These are phyloP conservation scores for Cryptotermes secundus DNA, from an alignment of 1,140 invertebrate genomes.

Conservation along the genomic window DNA sequence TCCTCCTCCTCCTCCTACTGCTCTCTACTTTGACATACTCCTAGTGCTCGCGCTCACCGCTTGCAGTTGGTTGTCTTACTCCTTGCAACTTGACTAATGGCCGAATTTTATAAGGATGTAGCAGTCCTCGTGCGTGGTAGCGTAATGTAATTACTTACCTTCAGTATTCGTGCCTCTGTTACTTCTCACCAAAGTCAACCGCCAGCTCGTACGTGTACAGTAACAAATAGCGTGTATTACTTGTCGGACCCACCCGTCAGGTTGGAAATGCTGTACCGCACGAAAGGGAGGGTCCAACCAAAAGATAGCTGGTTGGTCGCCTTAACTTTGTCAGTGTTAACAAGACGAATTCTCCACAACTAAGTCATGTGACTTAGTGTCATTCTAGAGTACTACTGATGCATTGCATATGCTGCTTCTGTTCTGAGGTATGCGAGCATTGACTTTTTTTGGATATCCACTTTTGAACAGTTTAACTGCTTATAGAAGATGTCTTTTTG, in stretches of 20 bases:
- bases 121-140: not conserved
- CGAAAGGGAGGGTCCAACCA: not conserved
- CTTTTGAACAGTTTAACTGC: too few relatives aligned
- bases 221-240: not conserved
- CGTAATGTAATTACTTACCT: not conserved
- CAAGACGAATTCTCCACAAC: not conserved
- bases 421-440: too few relatives aligned
- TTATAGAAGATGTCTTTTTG: too few relatives aligned
- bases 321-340: not conserved
- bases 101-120: not conserved
- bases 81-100: constrained; percentile 12
- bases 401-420: too few relatives aligned
- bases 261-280: not conserved
- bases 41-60: not conserved
- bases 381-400: not conserved
- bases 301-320: not conserved
- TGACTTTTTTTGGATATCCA: too few relatives aligned
- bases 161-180: not conserved
- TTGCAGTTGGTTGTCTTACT: not conserved
- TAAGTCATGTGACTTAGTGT: not conserved
- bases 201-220: not conserved
- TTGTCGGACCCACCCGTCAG: not conserved
- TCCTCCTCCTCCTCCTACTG: too few relatives aligned
- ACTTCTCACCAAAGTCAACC: constrained; percentile 10
- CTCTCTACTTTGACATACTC: not conserved